Base-by-base conservation (phyloP, 1,140 invertebrate species). In the Euura saliciscinereae region DNA sequence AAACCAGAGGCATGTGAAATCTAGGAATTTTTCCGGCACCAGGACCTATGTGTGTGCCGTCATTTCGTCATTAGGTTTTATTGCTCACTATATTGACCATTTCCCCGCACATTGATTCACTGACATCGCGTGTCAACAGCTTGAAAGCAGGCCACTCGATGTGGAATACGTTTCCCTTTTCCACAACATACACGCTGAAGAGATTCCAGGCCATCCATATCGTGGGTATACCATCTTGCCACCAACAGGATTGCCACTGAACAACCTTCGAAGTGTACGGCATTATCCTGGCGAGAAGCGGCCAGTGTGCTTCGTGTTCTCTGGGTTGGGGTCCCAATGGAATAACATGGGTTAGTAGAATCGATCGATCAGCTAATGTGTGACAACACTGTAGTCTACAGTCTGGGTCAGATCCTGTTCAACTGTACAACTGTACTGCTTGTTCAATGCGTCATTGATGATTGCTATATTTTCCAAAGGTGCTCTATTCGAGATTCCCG, bases 271-370 rank as follows among this genome's bases (percentile, higher is more conserved):
- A 86, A 68, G 81, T 88, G 7, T 83, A 94, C 75, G 89, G 91
- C 87, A 5, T 69, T 88, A 86, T 77, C n/a, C 83, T 85, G 4
- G 11, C 82, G 81, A 44, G 80, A 77, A 4, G 83, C 76, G 76
- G 82, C 6, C 83, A 87, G 6, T 76, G 82, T 0, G 65, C 8
- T n/a, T 59, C 89, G 42, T 77, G 77, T 3, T 85, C 85, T 68
- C 85, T 89, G 66, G 82, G 89, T 11, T 86, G 90, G 68, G 89
- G 90, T 82, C 91, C 88, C 79, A 86, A 88, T 0, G 90, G 89
- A 93, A 86, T 91, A 96, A 11, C 97, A 95, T 86, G 93, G 94
- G 74, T 95, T 95, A 68, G 95, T 97, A 93, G 95, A 95, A n/a
- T n/a, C n/a, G n/a, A n/a, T n/a, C n/a, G n/a, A n/a, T n/a, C n/a